Base-by-base conservation (phyloP, 2,888 invertebrate genomes). In the Eupithecia inturbata region DNA sequence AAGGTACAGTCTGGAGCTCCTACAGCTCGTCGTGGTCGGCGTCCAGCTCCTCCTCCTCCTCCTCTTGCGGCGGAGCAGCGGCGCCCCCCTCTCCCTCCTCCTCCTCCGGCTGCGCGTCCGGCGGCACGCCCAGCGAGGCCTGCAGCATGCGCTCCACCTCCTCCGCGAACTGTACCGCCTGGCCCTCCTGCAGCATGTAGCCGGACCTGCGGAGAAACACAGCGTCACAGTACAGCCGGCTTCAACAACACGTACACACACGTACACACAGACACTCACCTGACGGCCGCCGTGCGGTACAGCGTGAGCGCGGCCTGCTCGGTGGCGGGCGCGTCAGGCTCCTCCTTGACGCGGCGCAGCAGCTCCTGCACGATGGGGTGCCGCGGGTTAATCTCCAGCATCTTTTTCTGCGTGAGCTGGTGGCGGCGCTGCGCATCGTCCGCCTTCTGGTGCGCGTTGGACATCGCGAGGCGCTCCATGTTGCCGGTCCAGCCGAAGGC, bases 401-500 rank as follows among this genome's bases (percentile, higher is more conserved):
- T 98, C 95, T 99, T 99, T 96, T 98, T 99, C 92, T 99, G 99
- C 87, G 96, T 97, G 64, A 98, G 94, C 90, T 99, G 98, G 90
- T 98, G 97, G 80, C 96, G 96, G 86, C 98, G 96, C 88, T 98
- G 98, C 49, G 98, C 97, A 95, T 99, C 99, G 87, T 99, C 98
- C 10, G 92, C 86, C 89, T 99, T 99, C 91, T 99, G 98, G 92
- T 99, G 99, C 22, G 99, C 99, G 93, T 99, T 99, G 67, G 98
- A 97, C 79, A 97, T 93, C 78, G 99, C 99, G 80, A 99, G 96
- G 68, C 99, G 96, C 95, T 99, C 99, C 99, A 99, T 99, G 93
- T 99, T 99, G 84, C 99, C 99, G 83, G 99, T 99, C 99, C 99
- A 99, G 82, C 99, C 99, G 93, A 98, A 99, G 95, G 98, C 97